A percentile compares a stretch with the other conserved stretches of the same genome.
phyloP scores from a whole-genome alignment of 2,888 invertebrate genomes.

The Dysmachus trigonus region DNA sequence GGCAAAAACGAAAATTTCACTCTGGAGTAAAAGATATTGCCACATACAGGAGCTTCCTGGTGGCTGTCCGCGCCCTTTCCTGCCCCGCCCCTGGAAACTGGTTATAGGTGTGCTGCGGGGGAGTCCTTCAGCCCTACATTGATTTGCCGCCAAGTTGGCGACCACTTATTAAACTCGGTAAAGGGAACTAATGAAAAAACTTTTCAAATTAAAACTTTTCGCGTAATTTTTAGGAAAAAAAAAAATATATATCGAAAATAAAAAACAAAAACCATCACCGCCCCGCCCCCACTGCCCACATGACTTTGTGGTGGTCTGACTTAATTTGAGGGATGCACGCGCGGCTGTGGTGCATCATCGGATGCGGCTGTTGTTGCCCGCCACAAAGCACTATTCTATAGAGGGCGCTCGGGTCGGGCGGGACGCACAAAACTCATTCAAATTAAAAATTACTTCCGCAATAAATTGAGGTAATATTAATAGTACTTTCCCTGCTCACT shows the following conservation, averaged over 20 bases:
- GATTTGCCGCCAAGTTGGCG: conserved; percentile 9
- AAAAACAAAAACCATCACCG: neutral
- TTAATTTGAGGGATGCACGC: conserved; percentile 1
- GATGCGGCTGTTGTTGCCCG: neutral
- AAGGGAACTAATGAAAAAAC: conserved; percentile 12
- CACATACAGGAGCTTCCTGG: neutral
- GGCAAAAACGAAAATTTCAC: neutral
- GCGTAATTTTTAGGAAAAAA: conserved; percentile 1
- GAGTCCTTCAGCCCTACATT: neutral
- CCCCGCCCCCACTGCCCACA: too few relatives aligned
- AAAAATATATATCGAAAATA: neutral
- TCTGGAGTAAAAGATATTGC: neutral
- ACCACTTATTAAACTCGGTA: conserved; percentile 10
- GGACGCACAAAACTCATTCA: neutral
- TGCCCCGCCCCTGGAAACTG: neutral
- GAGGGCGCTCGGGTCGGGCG: neutral
- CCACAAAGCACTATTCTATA: neutral
- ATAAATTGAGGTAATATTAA: neutral
- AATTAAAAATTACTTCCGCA: neutral
- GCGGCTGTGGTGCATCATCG: neutral
- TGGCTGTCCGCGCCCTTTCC: neutral
- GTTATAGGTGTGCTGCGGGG: neutral
- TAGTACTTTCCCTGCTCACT: neutral
- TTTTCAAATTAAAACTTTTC: conserved; percentile 21
- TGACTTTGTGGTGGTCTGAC: neutral